A percentile compares a stretch with the other conserved stretches of the same genome.
Conservation (phyloP, 2,113 vertebrate species). For the Psophia crepitans region DNA sequence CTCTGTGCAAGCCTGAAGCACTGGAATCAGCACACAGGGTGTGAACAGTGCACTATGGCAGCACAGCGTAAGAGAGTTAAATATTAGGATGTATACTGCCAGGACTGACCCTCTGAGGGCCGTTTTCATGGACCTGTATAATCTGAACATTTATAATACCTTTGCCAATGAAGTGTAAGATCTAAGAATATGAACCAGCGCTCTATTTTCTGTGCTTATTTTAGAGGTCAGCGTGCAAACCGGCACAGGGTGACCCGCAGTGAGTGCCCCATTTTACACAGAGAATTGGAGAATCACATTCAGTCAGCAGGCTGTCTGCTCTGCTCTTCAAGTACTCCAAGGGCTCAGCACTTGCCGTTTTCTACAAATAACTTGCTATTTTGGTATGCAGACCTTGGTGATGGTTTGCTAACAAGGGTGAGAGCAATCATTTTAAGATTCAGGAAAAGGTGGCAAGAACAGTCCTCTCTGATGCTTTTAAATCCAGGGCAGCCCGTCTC, state of each 20-base stretch:
- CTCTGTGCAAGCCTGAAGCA: neutral
- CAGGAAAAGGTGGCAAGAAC: neutral
- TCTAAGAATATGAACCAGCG: neutral
- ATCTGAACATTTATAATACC: neutral
- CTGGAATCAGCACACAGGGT: neutral
- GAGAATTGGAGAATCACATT: neutral
- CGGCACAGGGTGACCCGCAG: rapidly evolving
- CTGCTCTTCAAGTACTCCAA: neutral
- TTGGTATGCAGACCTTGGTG: neutral
- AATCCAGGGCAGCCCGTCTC: neutral
- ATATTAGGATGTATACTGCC: neutral
- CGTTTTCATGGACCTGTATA: neutral
- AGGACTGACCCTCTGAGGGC: neutral
- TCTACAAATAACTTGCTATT: constrained; percentile 3
- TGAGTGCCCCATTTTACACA: neutral
- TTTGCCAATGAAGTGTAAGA: neutral
- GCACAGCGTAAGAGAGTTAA: neutral
- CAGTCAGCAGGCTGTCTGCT: neutral
- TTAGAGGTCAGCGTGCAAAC: neutral
- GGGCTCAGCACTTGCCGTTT: neutral
- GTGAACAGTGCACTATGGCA: neutral
- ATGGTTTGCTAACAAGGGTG: neutral
- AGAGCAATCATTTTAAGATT: neutral
- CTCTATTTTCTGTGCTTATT: neutral
- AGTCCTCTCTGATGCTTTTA: neutral